Evolutionary conservation across 2,113 vertebrate genomes (phyloP), one percentile per base, ranked within the genome.

Genomic region (Aptenodytes forsteri): DNA sequence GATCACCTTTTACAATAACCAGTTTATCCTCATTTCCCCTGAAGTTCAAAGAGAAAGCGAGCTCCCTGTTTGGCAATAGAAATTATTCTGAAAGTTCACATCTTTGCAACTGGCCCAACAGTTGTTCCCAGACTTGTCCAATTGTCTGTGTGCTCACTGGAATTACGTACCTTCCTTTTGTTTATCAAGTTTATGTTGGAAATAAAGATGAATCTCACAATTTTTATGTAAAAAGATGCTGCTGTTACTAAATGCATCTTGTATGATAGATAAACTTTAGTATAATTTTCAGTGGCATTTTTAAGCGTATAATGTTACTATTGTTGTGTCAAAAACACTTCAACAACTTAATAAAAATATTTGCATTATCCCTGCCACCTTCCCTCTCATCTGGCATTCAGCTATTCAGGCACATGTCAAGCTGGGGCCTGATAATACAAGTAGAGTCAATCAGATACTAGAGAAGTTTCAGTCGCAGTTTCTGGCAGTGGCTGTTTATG

Each of bases 341-440:
- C 54, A 92, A 61, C 80, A 92, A 40, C 92, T 78, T 91, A 73
- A 75, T 58, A 55, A 94, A 94, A 86, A 47, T 93, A 71, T 77
- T 83, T 97, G 44, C 58, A 27, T 89, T 89, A 61, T 91, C 44
- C 70, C 25, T 92, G 59, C 85, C 85, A 83, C 90, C 66, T 95
- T 90, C 44, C 22, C 69, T 65, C 80, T 92, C 83, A 65, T 96
- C 80, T 95, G 80, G 69, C 55, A 72, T 91, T 92, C 87, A 83
- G 36, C 36, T 89, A 12, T 88, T 83, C 26, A 61, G 77, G 61
- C 77, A 46, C 49, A 65, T 72, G 47, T 95, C 93, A 97, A 54
- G 85, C 90, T 93, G 75, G 83, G 92, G 49, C 94, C 86, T 97
- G 94, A 95, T 92, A 95, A 40, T 95, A 93, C 92, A 95, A 92